Evolutionary conservation across 2,888 invertebrate genomes (phyloP).

Genomic region (Gymnoscelis rufifasciata): DNA sequence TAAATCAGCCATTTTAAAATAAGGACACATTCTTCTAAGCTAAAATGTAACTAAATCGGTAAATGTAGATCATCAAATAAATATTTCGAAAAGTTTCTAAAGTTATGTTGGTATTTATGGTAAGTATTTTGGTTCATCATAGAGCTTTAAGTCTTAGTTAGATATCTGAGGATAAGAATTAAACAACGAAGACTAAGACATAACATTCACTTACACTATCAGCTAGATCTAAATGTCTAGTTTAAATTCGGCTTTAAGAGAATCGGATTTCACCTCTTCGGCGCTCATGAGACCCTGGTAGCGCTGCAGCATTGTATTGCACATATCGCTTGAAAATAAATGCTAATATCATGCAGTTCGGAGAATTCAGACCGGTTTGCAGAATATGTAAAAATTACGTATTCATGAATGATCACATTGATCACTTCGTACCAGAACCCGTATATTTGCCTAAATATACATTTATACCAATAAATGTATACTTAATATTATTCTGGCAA

Average conservation of each 20-base stretch:
- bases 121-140: not conserved
- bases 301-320: slow-evolving; percentile 14
- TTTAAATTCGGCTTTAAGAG: not conserved
- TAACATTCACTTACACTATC: slow-evolving; percentile 1
- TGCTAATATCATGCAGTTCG: slow-evolving; percentile 7
- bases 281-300: slow-evolving; percentile 10
- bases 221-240: slow-evolving; percentile 5
- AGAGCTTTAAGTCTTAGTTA: not conserved
- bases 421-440: no score
- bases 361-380: slow-evolving; percentile 5
- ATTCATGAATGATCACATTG: not conserved
- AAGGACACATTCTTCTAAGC: no score
- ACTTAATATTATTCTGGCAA: no score
- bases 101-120: no score
- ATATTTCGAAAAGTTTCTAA: no score
- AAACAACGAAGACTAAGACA: not conserved
- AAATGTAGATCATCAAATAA: no score
- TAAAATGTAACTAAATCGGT: no score
- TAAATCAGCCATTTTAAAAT: no score
- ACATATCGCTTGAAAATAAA: slow-evolving; percentile 7
- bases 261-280: slow-evolving; percentile 1
- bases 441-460: no score
- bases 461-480: no score
- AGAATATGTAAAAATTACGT: not conserved
- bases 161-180: not conserved